Evolutionary conservation across 1,140 invertebrate species (phyloP).

Genomic region (Drosophila subpulchrella): DNA sequence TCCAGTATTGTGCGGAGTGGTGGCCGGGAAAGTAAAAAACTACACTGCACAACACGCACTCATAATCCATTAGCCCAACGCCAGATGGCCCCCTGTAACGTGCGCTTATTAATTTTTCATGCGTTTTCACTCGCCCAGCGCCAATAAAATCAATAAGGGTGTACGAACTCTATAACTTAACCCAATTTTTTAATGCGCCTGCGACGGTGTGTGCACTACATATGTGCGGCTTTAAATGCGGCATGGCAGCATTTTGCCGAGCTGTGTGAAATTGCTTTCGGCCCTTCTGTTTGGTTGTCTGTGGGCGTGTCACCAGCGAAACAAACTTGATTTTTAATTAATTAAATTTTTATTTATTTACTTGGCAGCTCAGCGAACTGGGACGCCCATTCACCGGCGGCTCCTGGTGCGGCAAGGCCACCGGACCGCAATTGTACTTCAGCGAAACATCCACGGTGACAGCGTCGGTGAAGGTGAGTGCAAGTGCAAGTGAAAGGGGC

Average conservation of each 20-base stretch:
- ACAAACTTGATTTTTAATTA: constrained; percentile 77
- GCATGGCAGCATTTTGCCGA: constrained; percentile 23
- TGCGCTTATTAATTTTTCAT: constrained; percentile 64
- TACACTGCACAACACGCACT: constrained; percentile 52
- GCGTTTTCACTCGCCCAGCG: constrained; percentile 43
- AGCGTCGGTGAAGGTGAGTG: constrained; percentile 88
- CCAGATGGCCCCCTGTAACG: constrained; percentile 52
- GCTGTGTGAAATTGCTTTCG: constrained; percentile 39
- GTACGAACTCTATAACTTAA: constrained; percentile 56
- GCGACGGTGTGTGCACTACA: background rate
- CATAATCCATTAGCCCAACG: constrained; percentile 74
- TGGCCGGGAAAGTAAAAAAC: constrained; percentile 50
- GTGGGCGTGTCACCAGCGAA: constrained; percentile 39
- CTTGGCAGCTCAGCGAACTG: constrained; percentile 90
- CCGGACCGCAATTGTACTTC: constrained; percentile 92
- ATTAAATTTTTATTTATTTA: constrained; percentile 75
- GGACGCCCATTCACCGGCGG: constrained; percentile 93
- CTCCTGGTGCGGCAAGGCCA: constrained; percentile 92
- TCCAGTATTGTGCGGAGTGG: constrained; percentile 61
- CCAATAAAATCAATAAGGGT: constrained; percentile 51
- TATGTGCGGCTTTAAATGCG: constrained; percentile 52
- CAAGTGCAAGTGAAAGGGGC: constrained; percentile 6
- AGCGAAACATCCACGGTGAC: constrained; percentile 93
- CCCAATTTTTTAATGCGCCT: constrained; percentile 55
- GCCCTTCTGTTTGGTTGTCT: constrained; percentile 25